These are phyloP conservation scores for Champsocephalus gunnari DNA, from an alignment of 2,797 vertebrate species.

Conservation along the genomic window DNA sequence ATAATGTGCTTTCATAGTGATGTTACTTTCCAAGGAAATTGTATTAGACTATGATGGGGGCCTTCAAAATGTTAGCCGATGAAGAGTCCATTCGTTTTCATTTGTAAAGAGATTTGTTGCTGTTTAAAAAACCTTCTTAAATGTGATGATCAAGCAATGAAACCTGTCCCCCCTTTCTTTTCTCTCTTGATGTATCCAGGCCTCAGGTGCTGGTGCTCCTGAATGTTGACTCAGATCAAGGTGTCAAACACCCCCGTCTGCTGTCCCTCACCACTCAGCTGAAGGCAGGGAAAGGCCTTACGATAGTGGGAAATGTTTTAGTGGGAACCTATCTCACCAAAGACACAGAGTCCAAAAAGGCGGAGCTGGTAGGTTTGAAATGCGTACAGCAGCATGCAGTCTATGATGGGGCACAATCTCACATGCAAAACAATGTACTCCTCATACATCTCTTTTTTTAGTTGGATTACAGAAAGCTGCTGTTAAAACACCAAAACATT, in stretches of 20 bases:
- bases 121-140: not conserved
- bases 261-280: constrained; percentile 93
- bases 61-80: not conserved
- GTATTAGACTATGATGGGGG: not conserved
- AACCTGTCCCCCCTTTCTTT: not conserved
- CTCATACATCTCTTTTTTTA: not conserved
- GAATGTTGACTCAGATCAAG: constrained; percentile 88
- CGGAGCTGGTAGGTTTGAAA: constrained; percentile 88
- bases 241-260: constrained; percentile 91
- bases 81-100: not conserved
- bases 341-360: constrained; percentile 87
- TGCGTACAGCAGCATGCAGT: not conserved
- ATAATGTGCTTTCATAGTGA: not conserved
- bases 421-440: not conserved
- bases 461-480: not conserved
- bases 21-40: not conserved
- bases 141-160: not conserved
- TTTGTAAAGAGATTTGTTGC: not conserved
- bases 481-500: not conserved
- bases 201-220: constrained; percentile 93
- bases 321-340: constrained; percentile 93
- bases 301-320: constrained; percentile 93
- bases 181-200: constrained; percentile 68
- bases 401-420: not conserved
- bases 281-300: constrained; percentile 96